Conservation (phyloP, 2,888 invertebrate genomes). For the Aquatica leii region DNA sequence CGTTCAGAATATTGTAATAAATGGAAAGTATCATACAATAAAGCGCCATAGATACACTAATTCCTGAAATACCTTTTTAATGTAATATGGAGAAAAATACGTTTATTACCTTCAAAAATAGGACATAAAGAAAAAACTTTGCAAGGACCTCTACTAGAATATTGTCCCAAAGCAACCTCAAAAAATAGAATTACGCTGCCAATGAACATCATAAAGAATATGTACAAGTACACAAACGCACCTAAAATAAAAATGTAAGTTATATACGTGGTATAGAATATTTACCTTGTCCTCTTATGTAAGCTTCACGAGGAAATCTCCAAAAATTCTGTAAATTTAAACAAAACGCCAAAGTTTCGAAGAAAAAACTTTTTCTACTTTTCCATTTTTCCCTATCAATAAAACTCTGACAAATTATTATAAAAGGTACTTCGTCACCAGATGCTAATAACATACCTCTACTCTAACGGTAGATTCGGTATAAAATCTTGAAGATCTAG, state of each 20-base stretch:
- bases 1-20: slow-evolving; percentile 37
- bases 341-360: slow-evolving; percentile 35
- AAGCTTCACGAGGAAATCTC: slow-evolving; percentile 37
- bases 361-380: slow-evolving; percentile 27
- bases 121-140: slow-evolving; percentile 42
- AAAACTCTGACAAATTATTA: neutral
- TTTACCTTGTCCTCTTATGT: slow-evolving; percentile 35
- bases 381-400: slow-evolving; percentile 28
- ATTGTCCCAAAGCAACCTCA: slow-evolving; percentile 43
- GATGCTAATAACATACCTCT: too few relatives aligned
- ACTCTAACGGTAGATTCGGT: too few relatives aligned
- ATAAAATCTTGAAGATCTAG: too few relatives aligned
- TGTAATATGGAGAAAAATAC: neutral
- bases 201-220: slow-evolving; percentile 33
- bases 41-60: slow-evolving; percentile 37
- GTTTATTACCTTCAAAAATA: slow-evolving; percentile 39
- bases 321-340: slow-evolving; percentile 38
- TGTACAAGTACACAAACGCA: slow-evolving; percentile 36
- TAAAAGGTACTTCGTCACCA: too few relatives aligned
- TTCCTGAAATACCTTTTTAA: slow-evolving; percentile 23
- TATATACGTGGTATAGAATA: too few relatives aligned
- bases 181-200: slow-evolving; percentile 41
- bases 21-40: slow-evolving; percentile 34
- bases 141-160: slow-evolving; percentile 38
- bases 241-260: too few relatives aligned